Conservation (phyloP, 2,113 vertebrate species). For the Himantopus leucocephalus region DNA sequence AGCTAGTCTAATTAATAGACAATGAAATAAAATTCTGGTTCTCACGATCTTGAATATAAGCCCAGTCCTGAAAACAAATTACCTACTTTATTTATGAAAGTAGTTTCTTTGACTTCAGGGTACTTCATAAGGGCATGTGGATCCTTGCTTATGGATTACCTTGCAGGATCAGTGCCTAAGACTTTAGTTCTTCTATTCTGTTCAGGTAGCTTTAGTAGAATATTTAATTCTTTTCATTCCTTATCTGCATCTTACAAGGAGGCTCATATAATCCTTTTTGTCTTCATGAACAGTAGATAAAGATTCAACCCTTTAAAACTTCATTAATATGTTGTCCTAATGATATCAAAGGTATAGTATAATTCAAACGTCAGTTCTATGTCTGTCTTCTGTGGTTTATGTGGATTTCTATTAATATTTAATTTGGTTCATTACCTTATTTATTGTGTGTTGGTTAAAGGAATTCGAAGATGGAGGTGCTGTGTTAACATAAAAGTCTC, state of each 20-base stretch:
- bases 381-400: constrained; percentile 31
- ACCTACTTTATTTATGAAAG: constrained; percentile 42
- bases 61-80: constrained; percentile 42
- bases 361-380: constrained; percentile 43
- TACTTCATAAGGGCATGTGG: neutral
- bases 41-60: constrained; percentile 36
- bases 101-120: neutral
- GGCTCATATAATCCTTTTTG: neutral
- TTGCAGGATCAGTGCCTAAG: neutral
- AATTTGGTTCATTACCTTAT: constrained; percentile 68
- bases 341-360: constrained; percentile 48
- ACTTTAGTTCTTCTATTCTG: neutral
- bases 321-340: constrained; percentile 57
- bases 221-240: neutral
- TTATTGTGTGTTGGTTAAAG: constrained; percentile 72
- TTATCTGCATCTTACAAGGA: neutral
- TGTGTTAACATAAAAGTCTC: constrained; percentile 62
- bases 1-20: constrained; percentile 75
- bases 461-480: constrained; percentile 35
- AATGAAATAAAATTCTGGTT: constrained; percentile 78
- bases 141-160: neutral
- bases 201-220: neutral
- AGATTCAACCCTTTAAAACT: constrained; percentile 51
- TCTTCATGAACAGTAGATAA: constrained; percentile 38
- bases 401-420: constrained; percentile 69